Evolutionary conservation across 2,113 vertebrate genomes (phyloP).

Genomic region (Megaleporinus macrocephalus): DNA sequence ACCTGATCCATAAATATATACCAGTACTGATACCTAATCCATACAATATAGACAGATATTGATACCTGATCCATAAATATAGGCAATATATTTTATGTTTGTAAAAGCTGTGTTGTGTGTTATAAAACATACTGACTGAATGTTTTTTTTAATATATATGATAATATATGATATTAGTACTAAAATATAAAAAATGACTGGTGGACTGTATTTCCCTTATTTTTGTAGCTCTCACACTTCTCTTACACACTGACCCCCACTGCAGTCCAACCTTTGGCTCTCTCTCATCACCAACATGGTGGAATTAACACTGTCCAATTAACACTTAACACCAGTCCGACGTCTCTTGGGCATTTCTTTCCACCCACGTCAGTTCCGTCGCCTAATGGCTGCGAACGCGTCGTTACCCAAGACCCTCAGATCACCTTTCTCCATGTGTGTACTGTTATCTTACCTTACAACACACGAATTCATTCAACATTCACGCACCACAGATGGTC

Average conservation of each 20-base stretch:
- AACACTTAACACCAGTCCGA: constrained; percentile 5
- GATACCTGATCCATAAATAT: too few relatives aligned
- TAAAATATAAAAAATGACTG: not conserved
- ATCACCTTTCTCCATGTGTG: not conserved
- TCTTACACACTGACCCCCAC: not conserved
- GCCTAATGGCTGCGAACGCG: not conserved
- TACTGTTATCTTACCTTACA: not conserved
- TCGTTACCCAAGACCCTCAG: not conserved
- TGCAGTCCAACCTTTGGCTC: too few relatives aligned
- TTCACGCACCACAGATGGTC: not conserved
- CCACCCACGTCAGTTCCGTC: not conserved
- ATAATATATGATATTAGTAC: not conserved
- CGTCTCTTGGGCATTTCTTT: not conserved
- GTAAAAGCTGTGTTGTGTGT: too few relatives aligned
- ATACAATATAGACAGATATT: too few relatives aligned
- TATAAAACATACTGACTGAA: too few relatives aligned
- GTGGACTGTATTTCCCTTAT: not conserved
- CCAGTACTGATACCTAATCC: too few relatives aligned
- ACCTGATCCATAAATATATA: too few relatives aligned
- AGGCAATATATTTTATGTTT: too few relatives aligned
- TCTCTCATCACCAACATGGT: not conserved
- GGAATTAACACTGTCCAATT: not conserved
- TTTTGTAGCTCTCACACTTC: not conserved
- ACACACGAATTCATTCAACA: not conserved
- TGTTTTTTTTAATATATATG: too few relatives aligned